Evolutionary conservation across 1,140 invertebrate genomes (phyloP), one percentile per base, ranked within the genome.

Genomic region (Nylanderia fulva): DNA sequence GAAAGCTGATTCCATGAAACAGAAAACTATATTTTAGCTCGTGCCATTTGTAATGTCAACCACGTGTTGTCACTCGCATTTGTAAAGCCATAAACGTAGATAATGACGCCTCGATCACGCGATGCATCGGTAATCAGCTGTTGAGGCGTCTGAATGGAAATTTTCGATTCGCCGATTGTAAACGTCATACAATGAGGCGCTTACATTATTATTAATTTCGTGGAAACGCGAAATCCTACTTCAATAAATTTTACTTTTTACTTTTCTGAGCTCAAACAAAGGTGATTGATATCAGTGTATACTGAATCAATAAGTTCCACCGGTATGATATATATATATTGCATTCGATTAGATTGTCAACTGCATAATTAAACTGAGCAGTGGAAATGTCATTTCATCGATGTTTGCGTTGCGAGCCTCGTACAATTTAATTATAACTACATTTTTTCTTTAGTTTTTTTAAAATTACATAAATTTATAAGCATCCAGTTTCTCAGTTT

Each of bases 141-240:
- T 11, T 61, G 54, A 64, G 21, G 54, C 79, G 85, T 69, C 68
- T 71, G 61, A 79, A 79, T 79, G 61, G 76, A 79, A 68, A 79
- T 79, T 79, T 79, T 79, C 52, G 24, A 56, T 54, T 66, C 61
- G 15, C 45, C n/a, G 63, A 76, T 76, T 45, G 29, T 76, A n/a
- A n/a, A 21, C 33, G 56, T 1, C 11, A 9, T n/a, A n/a, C n/a
- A n/a, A n/a, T 27, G 8, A 15, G 29, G 1, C 24, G 48, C 29
- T 29, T 77, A 9, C 42, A 42, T n/a, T 33, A 72, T 64, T 33
- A 77, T 77, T 77, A 64, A 77, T 77, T 27, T 27, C 27, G 39
- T 48, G n/a, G 9, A 24, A 48, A 13, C 9, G 39, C 27, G 63
- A 77, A 63, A 42, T 42, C 24, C 7, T 11, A 15, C 39, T 45